Base-by-base conservation (phyloP, 2,113 vertebrate genomes). In the Rhynchopsitta pachyrhyncha region DNA sequence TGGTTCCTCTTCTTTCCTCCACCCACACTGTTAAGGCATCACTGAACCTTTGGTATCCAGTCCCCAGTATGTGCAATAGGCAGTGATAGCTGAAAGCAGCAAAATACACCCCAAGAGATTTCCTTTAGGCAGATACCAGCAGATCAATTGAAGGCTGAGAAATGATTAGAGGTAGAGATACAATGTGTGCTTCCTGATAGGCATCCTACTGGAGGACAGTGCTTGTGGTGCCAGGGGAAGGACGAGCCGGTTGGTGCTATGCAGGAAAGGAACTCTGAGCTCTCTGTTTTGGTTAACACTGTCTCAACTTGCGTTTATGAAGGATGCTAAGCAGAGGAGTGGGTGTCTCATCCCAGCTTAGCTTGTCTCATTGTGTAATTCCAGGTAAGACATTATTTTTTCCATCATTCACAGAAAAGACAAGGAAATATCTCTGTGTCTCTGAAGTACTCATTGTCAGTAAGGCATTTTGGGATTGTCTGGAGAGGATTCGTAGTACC, bases 221-320 rank as follows among this genome's bases (percentile, higher is more conserved):
- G 31, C 64, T 15, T 1, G 1, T 49, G 11, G n/a, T 75, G n/a
- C 29, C 57, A 47, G 31, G 16, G 31, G 31, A 59, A 49, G 28
- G 39, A 59, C 0, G 0, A 63, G 12, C 9, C 7, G 2, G 5
- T 17, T 86, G 50, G 25, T 86, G 47, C 7, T 28, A 4, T 7
- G 20, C 20, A 68, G 23, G 19, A 59, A 27, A 86, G 71, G 47
- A 77, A 39, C 14, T 50, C 60, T 60, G 66, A 77, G 31, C 35
- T 46, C 33, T 74, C 35, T 60, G 29, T 52, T 83, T 53, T 75
- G 33, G 6, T 78, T 88, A 68, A n/a, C 39, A 22, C 28, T 39
- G 6, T 33, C 20, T 90, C 13, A 46, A 1, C 17, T 37, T 18
- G 23, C 33, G 17, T 60, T 92, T 73, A n/a, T 59, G 63, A 74